phyloP scores from a whole-genome alignment of 2,888 invertebrate genomes.

The Cataglyphis rosenhaueri region DNA sequence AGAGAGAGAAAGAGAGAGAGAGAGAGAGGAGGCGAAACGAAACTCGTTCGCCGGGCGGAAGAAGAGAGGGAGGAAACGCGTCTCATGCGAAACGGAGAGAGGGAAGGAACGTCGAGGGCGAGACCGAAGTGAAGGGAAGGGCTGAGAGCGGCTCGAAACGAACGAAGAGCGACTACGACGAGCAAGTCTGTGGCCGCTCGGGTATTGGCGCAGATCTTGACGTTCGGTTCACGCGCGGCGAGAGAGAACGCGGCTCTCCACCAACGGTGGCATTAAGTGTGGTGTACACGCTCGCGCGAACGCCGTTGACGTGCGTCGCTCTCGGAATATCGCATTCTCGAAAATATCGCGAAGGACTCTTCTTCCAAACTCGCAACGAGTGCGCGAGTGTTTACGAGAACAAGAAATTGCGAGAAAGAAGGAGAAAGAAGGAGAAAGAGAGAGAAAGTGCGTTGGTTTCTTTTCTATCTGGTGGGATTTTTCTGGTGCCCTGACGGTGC shows the following conservation, averaged over 20 bases:
- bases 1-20: background rate
- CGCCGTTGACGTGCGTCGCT: constrained; percentile 18
- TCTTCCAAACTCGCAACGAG: background rate
- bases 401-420: background rate
- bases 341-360: background rate
- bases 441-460: constrained; percentile 25
- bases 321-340: background rate
- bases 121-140: constrained; percentile 33
- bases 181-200: constrained; percentile 60
- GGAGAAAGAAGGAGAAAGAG: background rate
- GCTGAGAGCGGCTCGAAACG: constrained; percentile 14
- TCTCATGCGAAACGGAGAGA: background rate
- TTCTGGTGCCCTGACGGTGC: constrained; percentile 52
- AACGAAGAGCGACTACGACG: constrained; percentile 51
- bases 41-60: constrained; percentile 26
- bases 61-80: constrained; percentile 4
- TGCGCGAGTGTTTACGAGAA: constrained; percentile 36
- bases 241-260: constrained; percentile 23
- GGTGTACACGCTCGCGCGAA: constrained; percentile 40
- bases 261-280: constrained; percentile 32
- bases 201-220: constrained; percentile 65
- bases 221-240: constrained; percentile 59
- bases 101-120: constrained; percentile 45
- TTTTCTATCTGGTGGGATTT: constrained; percentile 46
- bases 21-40: background rate